Percentiles rank a stretch among this genome's conserved stretches.
phyloP scores from a whole-genome alignment of 2,113 vertebrate genomes.

The Rousettus leschenaultii region DNA sequence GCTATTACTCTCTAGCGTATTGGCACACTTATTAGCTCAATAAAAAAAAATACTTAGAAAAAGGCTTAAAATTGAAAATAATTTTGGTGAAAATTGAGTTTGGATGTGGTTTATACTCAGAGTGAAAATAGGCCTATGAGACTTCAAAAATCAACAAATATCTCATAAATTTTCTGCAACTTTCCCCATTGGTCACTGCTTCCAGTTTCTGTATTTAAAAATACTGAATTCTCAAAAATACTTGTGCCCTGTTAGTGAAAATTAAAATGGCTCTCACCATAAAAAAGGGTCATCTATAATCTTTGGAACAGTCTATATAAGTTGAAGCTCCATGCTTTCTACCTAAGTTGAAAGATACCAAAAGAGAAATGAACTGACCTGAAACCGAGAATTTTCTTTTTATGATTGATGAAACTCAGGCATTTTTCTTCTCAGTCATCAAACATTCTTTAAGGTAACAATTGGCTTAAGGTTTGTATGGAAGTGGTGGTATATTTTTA shows the following conservation, averaged over 20 bases:
- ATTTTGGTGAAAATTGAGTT: background rate
- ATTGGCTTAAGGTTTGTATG: background rate
- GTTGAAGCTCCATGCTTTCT: background rate
- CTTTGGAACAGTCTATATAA: background rate
- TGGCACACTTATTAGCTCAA: background rate
- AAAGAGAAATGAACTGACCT: conserved; percentile 4
- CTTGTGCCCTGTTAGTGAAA: background rate
- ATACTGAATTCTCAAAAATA: background rate
- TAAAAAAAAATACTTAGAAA: background rate
- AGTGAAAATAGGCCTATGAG: fast-evolving
- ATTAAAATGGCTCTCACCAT: background rate
- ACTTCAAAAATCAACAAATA: background rate
- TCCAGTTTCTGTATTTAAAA: background rate
- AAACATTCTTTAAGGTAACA: background rate
- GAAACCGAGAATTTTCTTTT: background rate
- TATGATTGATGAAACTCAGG: background rate
- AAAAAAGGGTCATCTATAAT: background rate
- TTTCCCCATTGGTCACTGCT: background rate
- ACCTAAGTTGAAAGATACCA: background rate
- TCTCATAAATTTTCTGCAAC: background rate
- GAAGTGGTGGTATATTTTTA: background rate
- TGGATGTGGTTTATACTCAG: background rate
- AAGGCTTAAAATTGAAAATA: background rate
- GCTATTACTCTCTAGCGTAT: background rate
- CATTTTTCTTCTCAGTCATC: background rate